Percentiles rank a stretch among this genome's conserved stretches.
Evolutionary conservation across 2,797 vertebrate species (phyloP).

Genomic region (Coluber constrictor): DNA sequence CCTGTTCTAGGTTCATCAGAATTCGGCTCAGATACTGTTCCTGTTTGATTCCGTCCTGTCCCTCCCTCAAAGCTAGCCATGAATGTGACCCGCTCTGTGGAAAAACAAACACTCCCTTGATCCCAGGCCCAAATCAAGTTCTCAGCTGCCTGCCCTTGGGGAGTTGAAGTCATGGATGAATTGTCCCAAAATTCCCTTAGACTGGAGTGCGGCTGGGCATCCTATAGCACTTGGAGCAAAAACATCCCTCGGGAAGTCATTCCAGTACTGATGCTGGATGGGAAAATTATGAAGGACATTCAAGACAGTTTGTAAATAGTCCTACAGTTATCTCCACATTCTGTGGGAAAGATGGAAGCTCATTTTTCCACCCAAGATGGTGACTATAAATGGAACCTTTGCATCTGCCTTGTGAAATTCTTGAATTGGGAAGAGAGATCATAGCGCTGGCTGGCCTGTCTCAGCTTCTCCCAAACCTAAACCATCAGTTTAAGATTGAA

Average conservation of each 20-base stretch:
- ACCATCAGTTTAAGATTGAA: not conserved
- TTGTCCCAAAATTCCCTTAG: not conserved
- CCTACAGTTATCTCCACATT: not conserved
- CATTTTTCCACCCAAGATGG: not conserved
- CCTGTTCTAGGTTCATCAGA: not conserved
- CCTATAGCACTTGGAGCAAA: not conserved
- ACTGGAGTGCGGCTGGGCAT: not conserved
- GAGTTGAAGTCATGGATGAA: not conserved
- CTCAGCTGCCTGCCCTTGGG: slow-evolving; percentile 9
- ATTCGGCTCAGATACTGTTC: not conserved
- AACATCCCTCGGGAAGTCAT: not conserved
- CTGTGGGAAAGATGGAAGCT: not conserved
- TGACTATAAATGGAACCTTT: not conserved
- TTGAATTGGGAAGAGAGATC: not conserved
- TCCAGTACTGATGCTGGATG: rapidly evolving
- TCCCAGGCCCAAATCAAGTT: rapidly evolving
- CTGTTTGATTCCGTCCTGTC: not conserved
- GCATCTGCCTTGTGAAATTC: not conserved
- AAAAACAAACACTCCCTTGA: not conserved
- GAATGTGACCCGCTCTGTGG: not conserved
- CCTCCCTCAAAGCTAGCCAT: not conserved
- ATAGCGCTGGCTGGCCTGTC: not conserved
- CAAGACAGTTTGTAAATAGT: rapidly evolving
- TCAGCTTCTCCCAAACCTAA: not conserved
- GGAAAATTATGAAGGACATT: not conserved